phyloP scores from a whole-genome alignment of 2,888 invertebrate species.

The Fragum fragum region DNA sequence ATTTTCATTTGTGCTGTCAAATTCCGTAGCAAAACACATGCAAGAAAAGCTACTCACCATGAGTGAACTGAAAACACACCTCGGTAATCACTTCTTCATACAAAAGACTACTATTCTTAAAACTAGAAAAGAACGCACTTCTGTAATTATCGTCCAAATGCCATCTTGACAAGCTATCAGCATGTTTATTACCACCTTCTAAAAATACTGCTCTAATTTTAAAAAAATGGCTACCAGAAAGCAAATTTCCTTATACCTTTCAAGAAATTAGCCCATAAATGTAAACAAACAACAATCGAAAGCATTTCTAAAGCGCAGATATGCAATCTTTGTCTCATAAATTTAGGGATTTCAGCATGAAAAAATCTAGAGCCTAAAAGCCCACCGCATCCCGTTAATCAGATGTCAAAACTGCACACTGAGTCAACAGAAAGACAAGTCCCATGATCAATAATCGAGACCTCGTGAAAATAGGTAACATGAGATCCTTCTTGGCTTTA shows the following conservation, averaged over 20 bases:
- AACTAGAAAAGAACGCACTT: not conserved
- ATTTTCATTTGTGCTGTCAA: too few relatives aligned
- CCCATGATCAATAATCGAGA: not conserved
- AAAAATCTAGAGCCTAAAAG: constrained; percentile 13
- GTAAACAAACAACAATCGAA: constrained; percentile 34
- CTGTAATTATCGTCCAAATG: too few relatives aligned
- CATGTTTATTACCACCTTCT: too few relatives aligned
- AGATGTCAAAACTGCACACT: constrained; percentile 24
- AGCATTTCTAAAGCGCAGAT: constrained; percentile 45
- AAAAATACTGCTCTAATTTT: too few relatives aligned
- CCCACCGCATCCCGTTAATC: constrained; percentile 40
- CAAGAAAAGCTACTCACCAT: too few relatives aligned
- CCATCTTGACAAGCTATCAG: too few relatives aligned
- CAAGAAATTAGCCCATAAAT: constrained; percentile 24
- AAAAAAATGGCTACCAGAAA: too few relatives aligned
- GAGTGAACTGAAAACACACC: too few relatives aligned
- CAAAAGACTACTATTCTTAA: too few relatives aligned
- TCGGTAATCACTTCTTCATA: not conserved
- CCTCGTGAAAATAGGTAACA: not conserved
- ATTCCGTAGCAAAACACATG: too few relatives aligned
- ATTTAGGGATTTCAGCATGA: constrained; percentile 32
- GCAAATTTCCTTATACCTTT: not conserved
- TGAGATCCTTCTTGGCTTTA: not conserved
- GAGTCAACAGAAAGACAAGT: not conserved
- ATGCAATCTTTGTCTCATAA: constrained; percentile 27